A percentile compares a stretch with the other conserved stretches of the same genome.
Evolutionary conservation across 2,888 invertebrate genomes (phyloP).

Genomic region (Andrena bucephala): DNA sequence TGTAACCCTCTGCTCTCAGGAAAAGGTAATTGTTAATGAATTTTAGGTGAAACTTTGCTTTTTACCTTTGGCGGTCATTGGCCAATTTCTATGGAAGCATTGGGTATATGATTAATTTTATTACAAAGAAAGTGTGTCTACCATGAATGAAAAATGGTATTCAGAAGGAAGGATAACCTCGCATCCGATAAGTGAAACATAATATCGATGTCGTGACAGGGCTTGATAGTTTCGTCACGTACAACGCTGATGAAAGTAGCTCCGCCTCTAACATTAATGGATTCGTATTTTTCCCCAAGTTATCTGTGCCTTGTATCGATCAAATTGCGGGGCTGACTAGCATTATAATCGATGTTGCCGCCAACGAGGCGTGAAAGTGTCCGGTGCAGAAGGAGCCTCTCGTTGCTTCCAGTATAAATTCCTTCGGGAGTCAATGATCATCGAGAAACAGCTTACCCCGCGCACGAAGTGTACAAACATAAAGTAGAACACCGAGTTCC

Average conservation of each 20-base stretch:
- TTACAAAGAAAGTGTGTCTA: neutral
- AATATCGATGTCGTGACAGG: constrained; percentile 11
- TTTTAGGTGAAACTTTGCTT: neutral
- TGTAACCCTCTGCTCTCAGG: neutral
- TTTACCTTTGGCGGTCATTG: neutral
- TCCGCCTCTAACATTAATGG: constrained; percentile 23
- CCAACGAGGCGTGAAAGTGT: constrained; percentile 52
- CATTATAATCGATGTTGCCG: constrained; percentile 39
- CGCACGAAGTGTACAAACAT: neutral
- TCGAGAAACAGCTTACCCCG: neutral
- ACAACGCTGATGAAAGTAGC: constrained; percentile 5
- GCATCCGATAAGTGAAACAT: constrained; percentile 17
- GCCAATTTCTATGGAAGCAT: neutral
- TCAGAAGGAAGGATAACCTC: neutral
- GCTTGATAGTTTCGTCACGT: constrained; percentile 13
- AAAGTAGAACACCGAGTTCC: too few species aligned
- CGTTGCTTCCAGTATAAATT: constrained; percentile 13
- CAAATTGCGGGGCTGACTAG: constrained; percentile 15
- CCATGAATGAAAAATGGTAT: constrained; percentile 2
- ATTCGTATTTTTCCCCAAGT: constrained; percentile 14
- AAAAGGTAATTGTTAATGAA: constrained; percentile 1
- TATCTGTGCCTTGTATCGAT: constrained; percentile 37
- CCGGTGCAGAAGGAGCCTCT: constrained; percentile 17
- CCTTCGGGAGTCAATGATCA: neutral
- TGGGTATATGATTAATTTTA: neutral